Evolutionary conservation across 2,888 invertebrate species (phyloP).

Genomic region (Apotomis capreana): DNA sequence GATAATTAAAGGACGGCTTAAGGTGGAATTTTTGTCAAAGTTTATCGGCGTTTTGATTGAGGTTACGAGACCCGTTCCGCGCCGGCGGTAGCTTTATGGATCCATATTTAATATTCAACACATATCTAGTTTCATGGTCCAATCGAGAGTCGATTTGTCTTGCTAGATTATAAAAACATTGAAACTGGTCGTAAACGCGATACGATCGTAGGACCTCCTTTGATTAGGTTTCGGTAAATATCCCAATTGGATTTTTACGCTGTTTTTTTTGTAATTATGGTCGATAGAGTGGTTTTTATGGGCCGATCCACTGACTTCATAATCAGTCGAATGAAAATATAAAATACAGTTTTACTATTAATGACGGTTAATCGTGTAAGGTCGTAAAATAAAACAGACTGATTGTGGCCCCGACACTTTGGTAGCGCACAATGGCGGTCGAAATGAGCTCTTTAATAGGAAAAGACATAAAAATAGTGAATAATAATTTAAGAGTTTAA

Average conservation of each 20-base stretch:
- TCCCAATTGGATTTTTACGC: conserved; percentile 42
- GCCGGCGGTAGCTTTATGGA: conserved; percentile 77
- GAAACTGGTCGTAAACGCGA: conserved; percentile 65
- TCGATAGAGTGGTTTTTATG: conserved; percentile 38
- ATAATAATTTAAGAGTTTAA: conserved; percentile 39
- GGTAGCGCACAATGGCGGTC: conserved; percentile 36
- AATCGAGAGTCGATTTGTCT: conserved; percentile 74
- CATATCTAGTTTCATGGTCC: conserved; percentile 60
- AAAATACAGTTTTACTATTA: conserved; percentile 41
- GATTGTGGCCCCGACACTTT: conserved; percentile 38
- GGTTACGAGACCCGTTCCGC: conserved; percentile 70
- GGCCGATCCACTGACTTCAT: conserved; percentile 34
- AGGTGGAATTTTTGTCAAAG: conserved; percentile 82
- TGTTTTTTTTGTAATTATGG: conserved; percentile 40
- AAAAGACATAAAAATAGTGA: conserved; percentile 39
- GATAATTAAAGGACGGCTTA: conserved; percentile 82
- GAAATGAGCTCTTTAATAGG: conserved; percentile 36
- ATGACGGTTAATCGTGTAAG: conserved; percentile 37
- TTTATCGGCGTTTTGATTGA: conserved; percentile 82
- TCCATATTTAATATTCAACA: conserved; percentile 61
- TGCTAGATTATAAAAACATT: conserved; percentile 75
- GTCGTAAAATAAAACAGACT: conserved; percentile 37
- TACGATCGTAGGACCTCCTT: conserved; percentile 66
- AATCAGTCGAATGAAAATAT: conserved; percentile 41
- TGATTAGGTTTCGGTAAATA: conserved; percentile 64